Evolutionary conservation across 2,888 invertebrate genomes (phyloP), one percentile per base, ranked within the genome.

Genomic region (Aleiodes leptofemur): DNA sequence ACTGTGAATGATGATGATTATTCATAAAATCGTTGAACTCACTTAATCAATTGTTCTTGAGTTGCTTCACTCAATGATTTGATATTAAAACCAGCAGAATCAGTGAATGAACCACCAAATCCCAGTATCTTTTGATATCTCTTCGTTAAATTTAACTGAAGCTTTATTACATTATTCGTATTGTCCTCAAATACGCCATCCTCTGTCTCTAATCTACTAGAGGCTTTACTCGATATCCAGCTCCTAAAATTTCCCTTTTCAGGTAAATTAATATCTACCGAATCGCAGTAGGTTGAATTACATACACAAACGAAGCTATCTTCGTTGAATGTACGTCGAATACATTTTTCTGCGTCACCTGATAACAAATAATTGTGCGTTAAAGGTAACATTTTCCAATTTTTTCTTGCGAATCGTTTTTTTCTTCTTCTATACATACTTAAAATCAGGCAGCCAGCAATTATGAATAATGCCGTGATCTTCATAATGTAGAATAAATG

Each of bases 21-120:
- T 6, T 34, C 11, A 43, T 9, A 43, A 43, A 43, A 43, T 3
- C 43, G 7, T 43, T 9, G 11, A 38, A 79, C 81, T 77, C 90
- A 93, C 91, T 90, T 86, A 29, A 94, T 82, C 6, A 95, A 84
- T 56, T 90, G 85, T 3, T 91, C 85, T 85, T 92, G 92, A 2
- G 92, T 84, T 1, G 81, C 85, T 50, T 89, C 85, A 0, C 93
- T 92, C 13, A 96, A 89, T n/a, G 90, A 91, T 7, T 90, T 89
- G 83, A 96, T 93, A 86, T 96, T 96, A 16, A 96, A 93, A 0
- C 94, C 94, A 3, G 92, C 90, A 1, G 90, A 72, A 73, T 94
- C 94, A 0, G 97, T 97, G 77, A 97, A 95, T 0, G 97, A 95
- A 0, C 96, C 97, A 0, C 97, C 97, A 86, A 96, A 97, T 0